Base-by-base conservation (phyloP, 2,113 vertebrate species). In the Tetrao urogallus region DNA sequence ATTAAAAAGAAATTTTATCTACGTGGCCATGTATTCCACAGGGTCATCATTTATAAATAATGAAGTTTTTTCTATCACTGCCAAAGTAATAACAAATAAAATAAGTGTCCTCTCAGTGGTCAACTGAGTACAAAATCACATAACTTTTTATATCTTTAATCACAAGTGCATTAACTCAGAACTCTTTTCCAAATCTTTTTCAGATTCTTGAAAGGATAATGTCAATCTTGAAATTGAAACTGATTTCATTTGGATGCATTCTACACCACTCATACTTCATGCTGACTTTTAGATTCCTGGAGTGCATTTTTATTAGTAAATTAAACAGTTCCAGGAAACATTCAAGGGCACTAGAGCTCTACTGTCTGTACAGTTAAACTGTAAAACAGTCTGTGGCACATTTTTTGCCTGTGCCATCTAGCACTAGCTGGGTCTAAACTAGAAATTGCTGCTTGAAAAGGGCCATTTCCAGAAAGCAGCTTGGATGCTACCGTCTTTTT, bases 291-390 rank as follows among this genome's bases (percentile, higher is more conserved):
- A 88, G 88, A 88, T 90, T 95, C 88, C 90, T 88, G 93, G 90
- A 96, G 57, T 77, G 25, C 13, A 1, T 84, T 92, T 96, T 95
- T 92, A 95, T 87, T 92, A 95, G 91, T 91, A 94, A 96, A 96
- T 92, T 93, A 95, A 95, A 95, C 57, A 87, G 93, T 96, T 96
- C 91, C 91, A 92, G 89, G 94, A 96, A 94, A 94, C 24, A 13
- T 72, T 89, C 27, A 56, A 38, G 58, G 82, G 75, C 74, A 92
- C 67, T 91, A 88, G 71, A 92, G 82, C 81, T 89, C 85, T 91
- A 93, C 82, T 87, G 82, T 75, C 88, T 85, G 42, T 72, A 76
- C 57, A 93, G 75, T 67, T 93, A 67, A 93, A 89, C 61, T 79
- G 74, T 82, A 87, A 82, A 85, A 78, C 66, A 85, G 57, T 24